Base-by-base conservation (phyloP, 2,888 invertebrate genomes). In the Rhamphomyia laevipes region DNA sequence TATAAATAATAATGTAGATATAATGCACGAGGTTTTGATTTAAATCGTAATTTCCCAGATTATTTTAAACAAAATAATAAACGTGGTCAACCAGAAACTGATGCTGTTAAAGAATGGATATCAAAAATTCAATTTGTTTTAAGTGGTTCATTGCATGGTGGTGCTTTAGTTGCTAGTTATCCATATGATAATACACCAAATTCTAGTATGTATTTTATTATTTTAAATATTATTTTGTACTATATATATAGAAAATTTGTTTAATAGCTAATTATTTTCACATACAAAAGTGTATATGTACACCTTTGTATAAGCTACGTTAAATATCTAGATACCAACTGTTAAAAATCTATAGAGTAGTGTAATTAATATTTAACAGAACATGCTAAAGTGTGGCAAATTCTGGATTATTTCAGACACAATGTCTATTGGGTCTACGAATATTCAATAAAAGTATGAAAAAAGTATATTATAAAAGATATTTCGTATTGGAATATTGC, bases 31-130 rank as follows among this genome's bases (percentile, higher is more conserved):
- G 87, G 88, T 7, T 88, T 85, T 64, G 95, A 96, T 66, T 72
- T 96, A 59, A 96, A 96, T 72, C 81, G 96, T 49, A 95, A 96
- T 73, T 96, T 96, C 72, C 95, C 95, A 1, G 95, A 95, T 71
- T 88, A 86, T 68, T 92, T 93, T 73, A 90, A 89, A 64, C 80
- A 86, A 59, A 90, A 90, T 69, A 84, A 85, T 58, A 87, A 86
- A 62, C 81, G 85, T 59, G 83, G 82, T 1, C 93, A 95, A 66
- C 91, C 93, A n/a, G 96, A 96, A 74, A 93, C 94, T 0, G 86
- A 86, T 61, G 90, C 93, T 0, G 86, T 95, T 6, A 91, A 92
- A 66, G 86, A 91, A 61, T 96, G 95, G 95, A 82, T 93, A 52
- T 84, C 87, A 54, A 86, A 89, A 68, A 88, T 87, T 51, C 92